These are phyloP conservation scores for Sebastes fasciatus DNA, from an alignment of 2,113 vertebrate genomes.

Conservation along the genomic window DNA sequence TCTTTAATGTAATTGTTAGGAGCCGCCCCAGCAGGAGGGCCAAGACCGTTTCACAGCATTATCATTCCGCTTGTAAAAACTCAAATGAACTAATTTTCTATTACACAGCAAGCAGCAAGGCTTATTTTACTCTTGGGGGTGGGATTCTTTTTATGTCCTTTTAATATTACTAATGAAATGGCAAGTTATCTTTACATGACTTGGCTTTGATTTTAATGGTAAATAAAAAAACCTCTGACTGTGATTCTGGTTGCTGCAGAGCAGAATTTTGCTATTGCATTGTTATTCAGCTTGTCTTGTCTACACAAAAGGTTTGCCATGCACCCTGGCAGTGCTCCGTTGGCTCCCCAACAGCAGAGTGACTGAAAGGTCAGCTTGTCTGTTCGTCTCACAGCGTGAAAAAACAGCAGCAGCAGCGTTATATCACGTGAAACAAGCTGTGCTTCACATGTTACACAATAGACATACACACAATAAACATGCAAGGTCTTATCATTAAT, in stretches of 20 bases:
- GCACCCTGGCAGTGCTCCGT: conserved; percentile 54
- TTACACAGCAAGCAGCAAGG: conserved; percentile 11
- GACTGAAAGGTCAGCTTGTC: conserved; percentile 82
- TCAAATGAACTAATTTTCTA: conserved; percentile 44
- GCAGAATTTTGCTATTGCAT: conserved; percentile 34
- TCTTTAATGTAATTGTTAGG: conserved; percentile 43
- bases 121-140: not conserved
- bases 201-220: conserved; percentile 26
- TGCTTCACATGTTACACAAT: conserved; percentile 49
- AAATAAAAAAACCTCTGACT: conserved; percentile 4
- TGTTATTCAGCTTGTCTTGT: conserved; percentile 57
- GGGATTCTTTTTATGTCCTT: conserved; percentile 16
- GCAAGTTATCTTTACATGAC: conserved; percentile 18
- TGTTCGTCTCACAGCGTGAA: conserved; percentile 72
- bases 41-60: conserved; percentile 31
- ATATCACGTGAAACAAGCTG: conserved; percentile 57
- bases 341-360: conserved; percentile 67
- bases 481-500: conserved; percentile 54
- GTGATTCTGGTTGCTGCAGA: conserved; percentile 25
- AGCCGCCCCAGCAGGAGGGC: conserved; percentile 17
- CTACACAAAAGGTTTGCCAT: conserved; percentile 54
- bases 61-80: conserved; percentile 51
- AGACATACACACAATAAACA: conserved; percentile 26
- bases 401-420: conserved; percentile 56
- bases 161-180: conserved; percentile 38